Evolutionary conservation across 37 sponge, comb jelly and placozoan genomes (phyloP), one percentile per base, ranked within the genome.

Genomic region (Halichondria panicea): DNA sequence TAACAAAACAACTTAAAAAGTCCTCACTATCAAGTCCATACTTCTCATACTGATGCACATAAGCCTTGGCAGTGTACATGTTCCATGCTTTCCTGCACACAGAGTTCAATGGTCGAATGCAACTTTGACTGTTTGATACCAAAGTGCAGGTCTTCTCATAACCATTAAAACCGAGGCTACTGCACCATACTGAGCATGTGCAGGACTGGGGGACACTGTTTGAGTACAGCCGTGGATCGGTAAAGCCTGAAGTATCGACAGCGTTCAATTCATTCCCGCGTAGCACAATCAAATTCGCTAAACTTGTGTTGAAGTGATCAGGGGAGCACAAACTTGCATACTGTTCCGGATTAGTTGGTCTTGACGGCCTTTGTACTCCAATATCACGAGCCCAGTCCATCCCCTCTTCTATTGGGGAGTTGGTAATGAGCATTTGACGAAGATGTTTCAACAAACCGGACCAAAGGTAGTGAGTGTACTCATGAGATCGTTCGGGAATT

Each of bases 71-170:
- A 33, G 75, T 48, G 78, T 68, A 91, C 87, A 91, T 91, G 15
- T 66, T 74, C 92, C 92, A 95, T 18, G 80, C 89, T 22, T 82
- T 84, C n/a, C 48, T 34, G 60, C 75, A 72, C 19, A 88, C 66
- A 4, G 48, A 19, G 22, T 85, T 71, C 63, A 95, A 48, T 0
- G 87, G 85, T 4, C 31, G 35, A 3, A 95, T 68, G 50, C 85
- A 72, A 27, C 75, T 55, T 65, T 85, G 83, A 45, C 86, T 85
- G 53, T 95, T 95, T 42, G 76, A 57, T 43, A 95, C 54, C 44
- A 95, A 37, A 7, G 89, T 65, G 35, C 71, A 71, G 43, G 50
- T 76, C 81, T 95, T 95, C 33, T 95, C 96, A 73, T 93, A 88
- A 19, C 55, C 52, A 44, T 93, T 88, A 31, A 88, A 88, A 18